Percentiles rank a stretch among this genome's conserved stretches.
These are phyloP conservation scores for Gallinago media DNA, from an alignment of 2,113 vertebrate species.

Conservation along the genomic window DNA sequence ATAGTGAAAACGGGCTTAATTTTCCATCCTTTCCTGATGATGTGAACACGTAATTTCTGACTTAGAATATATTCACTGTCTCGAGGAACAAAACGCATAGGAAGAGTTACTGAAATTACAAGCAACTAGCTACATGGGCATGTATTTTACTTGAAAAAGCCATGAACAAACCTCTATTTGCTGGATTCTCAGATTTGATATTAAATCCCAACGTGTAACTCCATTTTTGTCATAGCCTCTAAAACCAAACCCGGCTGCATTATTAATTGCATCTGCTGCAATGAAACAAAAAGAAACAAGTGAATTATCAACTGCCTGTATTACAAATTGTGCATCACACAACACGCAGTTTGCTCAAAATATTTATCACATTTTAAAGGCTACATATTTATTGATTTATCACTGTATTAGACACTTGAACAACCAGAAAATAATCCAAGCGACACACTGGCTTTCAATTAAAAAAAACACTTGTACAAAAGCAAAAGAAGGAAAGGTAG, in stretches of 20 bases:
- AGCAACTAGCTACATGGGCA: neutral
- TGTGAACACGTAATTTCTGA: neutral
- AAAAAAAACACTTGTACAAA: neutral
- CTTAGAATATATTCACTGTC: neutral
- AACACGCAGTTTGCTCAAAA: neutral
- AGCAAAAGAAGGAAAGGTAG: neutral
- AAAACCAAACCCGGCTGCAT: conserved; percentile 98
- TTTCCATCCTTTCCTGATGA: neutral
- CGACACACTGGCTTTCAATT: neutral
- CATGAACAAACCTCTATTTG: conserved; percentile 90
- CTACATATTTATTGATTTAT: neutral
- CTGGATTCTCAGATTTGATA: conserved; percentile 95
- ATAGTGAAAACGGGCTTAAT: neutral
- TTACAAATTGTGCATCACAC: neutral
- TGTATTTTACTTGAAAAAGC: neutral
- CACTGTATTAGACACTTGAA: neutral
- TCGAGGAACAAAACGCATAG: neutral
- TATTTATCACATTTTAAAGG: neutral
- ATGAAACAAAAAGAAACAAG: conserved; percentile 29
- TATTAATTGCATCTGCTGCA: conserved; percentile 97
- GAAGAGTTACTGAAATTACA: neutral
- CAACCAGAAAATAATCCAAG: neutral
- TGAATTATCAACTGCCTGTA: neutral
- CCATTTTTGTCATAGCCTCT: conserved; percentile 93
- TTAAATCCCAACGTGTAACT: conserved; percentile 88